Conservation (phyloP, 2,113 vertebrate species). For the Uria aalge region DNA sequence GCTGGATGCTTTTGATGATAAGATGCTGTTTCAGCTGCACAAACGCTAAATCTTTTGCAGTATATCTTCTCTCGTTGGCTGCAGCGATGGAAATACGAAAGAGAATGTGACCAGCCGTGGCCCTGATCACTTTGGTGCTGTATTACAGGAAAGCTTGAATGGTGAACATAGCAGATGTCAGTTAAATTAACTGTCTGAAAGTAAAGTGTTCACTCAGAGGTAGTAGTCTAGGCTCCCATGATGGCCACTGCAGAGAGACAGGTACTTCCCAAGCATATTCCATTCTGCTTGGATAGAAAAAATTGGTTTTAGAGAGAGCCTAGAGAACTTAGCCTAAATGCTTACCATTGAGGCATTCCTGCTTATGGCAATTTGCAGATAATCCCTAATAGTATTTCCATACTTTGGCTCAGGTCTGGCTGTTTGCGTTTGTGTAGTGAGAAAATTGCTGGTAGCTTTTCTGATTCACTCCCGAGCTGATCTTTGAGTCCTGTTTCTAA, state of each 20-base stretch:
- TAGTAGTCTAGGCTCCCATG: not conserved
- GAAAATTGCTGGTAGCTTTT: not conserved
- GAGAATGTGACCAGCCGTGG: not conserved
- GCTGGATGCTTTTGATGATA: not conserved
- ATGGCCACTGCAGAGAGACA: not conserved
- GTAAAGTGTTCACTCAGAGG: not conserved
- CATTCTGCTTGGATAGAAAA: not conserved
- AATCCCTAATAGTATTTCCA: not conserved
- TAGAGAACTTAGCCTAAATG: not conserved
- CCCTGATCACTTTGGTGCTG: not conserved
- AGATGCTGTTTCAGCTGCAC: not conserved
- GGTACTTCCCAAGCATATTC: not conserved
- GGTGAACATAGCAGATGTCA: not conserved
- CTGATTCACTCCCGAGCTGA: not conserved
- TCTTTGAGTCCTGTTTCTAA: not conserved
- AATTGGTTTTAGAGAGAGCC: not conserved
- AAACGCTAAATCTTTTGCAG: not conserved
- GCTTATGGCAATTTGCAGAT: not conserved
- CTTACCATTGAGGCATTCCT: not conserved
- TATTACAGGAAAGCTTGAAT: not conserved
- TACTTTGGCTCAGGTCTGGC: not conserved
- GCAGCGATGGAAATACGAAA: not conserved
- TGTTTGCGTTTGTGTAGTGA: not conserved
- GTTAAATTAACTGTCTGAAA: not conserved
- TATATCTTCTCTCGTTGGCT: not conserved